These are phyloP conservation scores for Tromatobia lineatoria DNA, from an alignment of 2,888 invertebrate species.

Conservation along the genomic window DNA sequence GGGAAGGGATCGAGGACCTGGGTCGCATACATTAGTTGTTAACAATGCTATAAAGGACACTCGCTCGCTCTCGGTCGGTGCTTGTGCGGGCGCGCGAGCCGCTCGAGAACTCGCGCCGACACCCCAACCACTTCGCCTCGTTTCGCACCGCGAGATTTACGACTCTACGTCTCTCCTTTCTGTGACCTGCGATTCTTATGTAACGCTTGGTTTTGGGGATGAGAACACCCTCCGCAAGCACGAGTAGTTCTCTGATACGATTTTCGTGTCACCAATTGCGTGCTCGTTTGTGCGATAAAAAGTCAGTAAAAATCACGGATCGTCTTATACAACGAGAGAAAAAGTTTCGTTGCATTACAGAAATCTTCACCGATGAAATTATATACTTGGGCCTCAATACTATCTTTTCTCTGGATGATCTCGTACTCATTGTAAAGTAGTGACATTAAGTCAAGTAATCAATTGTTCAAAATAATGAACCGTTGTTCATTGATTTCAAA, in stretches of 20 bases:
- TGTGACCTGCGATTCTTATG: conserved; percentile 77
- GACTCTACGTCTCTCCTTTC: conserved; percentile 76
- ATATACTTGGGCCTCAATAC: no score
- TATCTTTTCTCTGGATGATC: no score
- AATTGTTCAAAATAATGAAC: no score
- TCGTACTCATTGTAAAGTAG: no score
- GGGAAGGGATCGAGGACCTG: conserved; percentile 77
- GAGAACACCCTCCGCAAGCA: conserved; percentile 74
- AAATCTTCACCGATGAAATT: no score
- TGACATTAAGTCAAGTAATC: no score
- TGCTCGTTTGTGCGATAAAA: conserved; percentile 58
- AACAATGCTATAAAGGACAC: conserved; percentile 86
- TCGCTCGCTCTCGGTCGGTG: conserved; percentile 75
- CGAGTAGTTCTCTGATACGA: conserved; percentile 45
- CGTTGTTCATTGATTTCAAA: no score
- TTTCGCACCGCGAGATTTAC: conserved; percentile 80
- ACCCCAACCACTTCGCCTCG: conserved; percentile 69
- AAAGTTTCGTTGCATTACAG: no score
- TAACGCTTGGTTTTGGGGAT: conserved; percentile 71
- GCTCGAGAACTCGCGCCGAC: conserved; percentile 55
- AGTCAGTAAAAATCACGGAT: not conserved
- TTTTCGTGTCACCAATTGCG: conserved; percentile 60
- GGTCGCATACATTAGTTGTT: conserved; percentile 85
- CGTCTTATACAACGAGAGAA: no score
- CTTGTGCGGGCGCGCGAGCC: conserved; percentile 55